Base-by-base conservation (phyloP, 2,888 invertebrate species). In the Conus canariensis region DNA sequence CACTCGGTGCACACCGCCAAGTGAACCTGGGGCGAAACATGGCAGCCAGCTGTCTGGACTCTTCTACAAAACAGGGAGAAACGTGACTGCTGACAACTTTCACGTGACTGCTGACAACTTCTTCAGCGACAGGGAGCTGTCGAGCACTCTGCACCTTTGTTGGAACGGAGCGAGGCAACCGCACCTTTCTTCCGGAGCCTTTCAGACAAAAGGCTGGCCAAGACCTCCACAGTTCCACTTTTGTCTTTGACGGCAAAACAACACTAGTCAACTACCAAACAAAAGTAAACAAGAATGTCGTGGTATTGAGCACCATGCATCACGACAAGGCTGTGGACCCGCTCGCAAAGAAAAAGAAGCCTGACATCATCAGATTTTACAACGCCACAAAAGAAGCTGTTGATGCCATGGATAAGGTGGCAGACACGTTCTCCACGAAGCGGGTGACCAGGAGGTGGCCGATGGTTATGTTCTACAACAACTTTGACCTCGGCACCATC, bases 401-500 rank as follows among this genome's bases (percentile, higher is more conserved):
- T n/a, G 92, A 92, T 80, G 92, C 90, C n/a, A 60, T 91, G 85
- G 92, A 92, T 87, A 91, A 92, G 30, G 87, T 91, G 90, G 90
- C 90, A 19, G 80, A 86, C 45, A 82, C 80, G 19, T 90, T 88
- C 85, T 77, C 92, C 30, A 30, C 58, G 9, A 88, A 89, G 58
- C 9, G 90, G 60, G 88, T 88, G 77, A 91, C 87, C 77, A 91
- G 90, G 86, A 67, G 91, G n/a, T 92, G 93, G 92, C 92, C 89
- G 12, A 67, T 92, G 85, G 91, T 90, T 9, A 60, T 92, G 30
- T 92, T 91, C 77, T 90, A 85, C 77, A 92, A 92, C 86, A 91
- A 90, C 22, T 16, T 92, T 45, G 92, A 92, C 88, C 77, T 91
- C 89, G 94, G 30, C 91, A 93, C 88, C 77, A 91, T 92, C 70